These are phyloP conservation scores for Lasioglossum baleicum DNA, from an alignment of 1,140 invertebrate species.

Conservation along the genomic window DNA sequence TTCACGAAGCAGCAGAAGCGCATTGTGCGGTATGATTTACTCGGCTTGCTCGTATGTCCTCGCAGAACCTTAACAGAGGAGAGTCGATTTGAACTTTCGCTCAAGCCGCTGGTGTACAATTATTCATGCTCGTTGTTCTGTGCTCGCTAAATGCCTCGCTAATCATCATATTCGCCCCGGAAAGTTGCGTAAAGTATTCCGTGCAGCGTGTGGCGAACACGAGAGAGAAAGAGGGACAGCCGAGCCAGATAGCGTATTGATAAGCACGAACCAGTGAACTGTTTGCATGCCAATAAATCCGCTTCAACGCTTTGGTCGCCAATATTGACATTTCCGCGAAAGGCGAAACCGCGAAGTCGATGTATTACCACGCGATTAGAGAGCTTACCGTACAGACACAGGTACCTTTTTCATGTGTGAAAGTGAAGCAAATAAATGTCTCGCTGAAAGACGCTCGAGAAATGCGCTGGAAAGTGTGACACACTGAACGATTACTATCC, in stretches of 20 bases:
- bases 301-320: constrained; percentile 48
- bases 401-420: constrained; percentile 26
- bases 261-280: constrained; percentile 46
- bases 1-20: neutral
- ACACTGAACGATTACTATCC: neutral
- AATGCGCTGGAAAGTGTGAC: neutral
- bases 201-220: neutral
- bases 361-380: constrained; percentile 59
- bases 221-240: neutral
- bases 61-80: constrained; percentile 5
- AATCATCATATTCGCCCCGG: constrained; percentile 1
- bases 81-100: constrained; percentile 25
- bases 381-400: constrained; percentile 6
- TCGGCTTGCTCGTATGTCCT: constrained; percentile 6
- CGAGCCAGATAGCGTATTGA: constrained; percentile 50
- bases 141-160: constrained; percentile 26
- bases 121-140: constrained; percentile 23
- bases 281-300: constrained; percentile 60
- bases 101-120: neutral
- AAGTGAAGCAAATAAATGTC: constrained; percentile 27
- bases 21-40: constrained; percentile 15
- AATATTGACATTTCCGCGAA: constrained; percentile 63
- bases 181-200: constrained; percentile 12
- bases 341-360: constrained; percentile 61
- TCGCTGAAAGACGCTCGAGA: neutral